These are phyloP conservation scores for Lateolabrax maculatus DNA, from an alignment of 2,797 vertebrate species.

Conservation along the genomic window DNA sequence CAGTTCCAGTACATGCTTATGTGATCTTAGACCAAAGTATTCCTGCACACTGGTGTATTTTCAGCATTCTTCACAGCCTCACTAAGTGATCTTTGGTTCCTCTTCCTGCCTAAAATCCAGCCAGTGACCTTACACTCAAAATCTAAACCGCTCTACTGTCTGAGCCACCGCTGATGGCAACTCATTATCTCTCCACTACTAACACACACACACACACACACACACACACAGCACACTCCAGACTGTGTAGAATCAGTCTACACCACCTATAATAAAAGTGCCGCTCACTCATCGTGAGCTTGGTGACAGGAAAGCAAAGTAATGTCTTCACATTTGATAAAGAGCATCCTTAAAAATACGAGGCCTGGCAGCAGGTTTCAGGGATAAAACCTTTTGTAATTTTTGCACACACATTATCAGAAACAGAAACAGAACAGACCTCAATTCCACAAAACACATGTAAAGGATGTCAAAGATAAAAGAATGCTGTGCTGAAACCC, in stretches of 20 bases:
- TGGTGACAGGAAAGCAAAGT: background rate
- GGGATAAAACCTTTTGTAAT: background rate
- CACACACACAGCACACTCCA: conserved; percentile 6
- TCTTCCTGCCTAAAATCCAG: background rate
- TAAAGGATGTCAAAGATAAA: background rate
- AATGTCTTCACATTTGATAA: background rate
- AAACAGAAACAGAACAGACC: background rate
- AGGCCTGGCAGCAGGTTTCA: background rate
- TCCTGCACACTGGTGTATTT: no score
- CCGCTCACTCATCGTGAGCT: conserved; percentile 4
- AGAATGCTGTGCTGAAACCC: background rate
- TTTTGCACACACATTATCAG: background rate
- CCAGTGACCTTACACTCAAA: background rate
- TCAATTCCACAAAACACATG: background rate
- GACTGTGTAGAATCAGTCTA: conserved; percentile 19
- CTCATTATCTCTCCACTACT: conserved; percentile 10
- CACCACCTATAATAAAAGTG: conserved; percentile 21
- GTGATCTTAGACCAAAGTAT: no score
- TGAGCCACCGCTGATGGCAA: conserved; percentile 5
- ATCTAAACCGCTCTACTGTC: conserved; percentile 7
- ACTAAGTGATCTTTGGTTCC: background rate
- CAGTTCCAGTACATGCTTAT: no score
- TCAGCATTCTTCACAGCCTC: background rate
- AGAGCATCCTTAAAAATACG: background rate
- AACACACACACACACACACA: background rate